A percentile compares a stretch with the other conserved stretches of the same genome.
Conservation (phyloP, 92 coral and sea anemone genomes). For the Paramuricea clavata region DNA sequence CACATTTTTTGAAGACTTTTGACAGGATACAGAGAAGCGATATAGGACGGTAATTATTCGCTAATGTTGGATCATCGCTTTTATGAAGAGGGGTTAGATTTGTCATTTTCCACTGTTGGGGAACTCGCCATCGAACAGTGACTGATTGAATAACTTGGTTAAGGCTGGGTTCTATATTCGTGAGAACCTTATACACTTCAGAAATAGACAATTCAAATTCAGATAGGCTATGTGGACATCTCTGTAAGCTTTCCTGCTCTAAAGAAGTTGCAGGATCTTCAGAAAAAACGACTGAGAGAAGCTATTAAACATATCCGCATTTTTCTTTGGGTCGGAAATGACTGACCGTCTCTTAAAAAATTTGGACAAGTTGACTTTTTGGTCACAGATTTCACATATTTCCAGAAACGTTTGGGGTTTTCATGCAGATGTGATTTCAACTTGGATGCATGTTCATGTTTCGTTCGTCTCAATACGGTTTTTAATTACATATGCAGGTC, state of each 20-base stretch:
- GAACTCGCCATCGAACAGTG: not conserved
- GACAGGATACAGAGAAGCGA: slow-evolving; percentile 66
- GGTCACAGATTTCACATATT: slow-evolving; percentile 35
- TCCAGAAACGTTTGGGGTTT: slow-evolving; percentile 62
- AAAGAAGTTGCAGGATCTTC: not conserved
- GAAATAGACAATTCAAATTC: not conserved
- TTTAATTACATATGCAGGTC: slow-evolving; percentile 46
- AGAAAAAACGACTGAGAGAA: not conserved
- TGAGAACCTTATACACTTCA: not conserved
- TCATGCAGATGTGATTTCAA: slow-evolving; percentile 43
- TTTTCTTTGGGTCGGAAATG: not conserved
- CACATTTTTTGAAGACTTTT: slow-evolving; percentile 47
- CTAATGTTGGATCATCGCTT: not conserved
- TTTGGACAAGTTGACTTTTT: slow-evolving; percentile 34
- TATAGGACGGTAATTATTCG: slow-evolving; percentile 49
- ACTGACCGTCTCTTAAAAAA: slow-evolving; percentile 52
- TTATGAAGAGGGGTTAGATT: not conserved
- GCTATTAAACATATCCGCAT: not conserved
- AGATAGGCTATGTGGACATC: no score
- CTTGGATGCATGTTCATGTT: slow-evolving; percentile 51
- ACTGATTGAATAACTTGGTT: not conserved
- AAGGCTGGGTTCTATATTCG: not conserved
- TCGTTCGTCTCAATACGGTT: slow-evolving; percentile 22
- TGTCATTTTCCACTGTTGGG: slow-evolving; percentile 27
- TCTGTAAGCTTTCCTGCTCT: no score